Percentiles rank a stretch among this genome's conserved stretches.
Conservation (phyloP, 1,140 invertebrate species). For the Xylocopa sonorina region DNA sequence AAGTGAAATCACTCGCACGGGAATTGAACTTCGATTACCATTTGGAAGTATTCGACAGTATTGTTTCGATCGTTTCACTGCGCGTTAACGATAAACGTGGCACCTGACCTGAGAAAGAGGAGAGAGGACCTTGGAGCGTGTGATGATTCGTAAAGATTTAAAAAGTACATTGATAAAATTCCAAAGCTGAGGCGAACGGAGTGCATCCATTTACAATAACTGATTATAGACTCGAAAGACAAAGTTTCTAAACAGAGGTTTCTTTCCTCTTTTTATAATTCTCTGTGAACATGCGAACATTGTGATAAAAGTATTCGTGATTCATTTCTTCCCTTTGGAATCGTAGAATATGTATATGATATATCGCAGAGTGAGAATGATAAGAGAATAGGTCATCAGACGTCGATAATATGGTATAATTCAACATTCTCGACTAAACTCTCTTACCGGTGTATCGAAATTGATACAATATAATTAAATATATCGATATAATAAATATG, state of each 20-base stretch:
- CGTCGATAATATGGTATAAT: constrained; percentile 65
- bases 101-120: constrained; percentile 15
- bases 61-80: not conserved
- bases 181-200: constrained; percentile 62
- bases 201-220: constrained; percentile 61
- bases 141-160: constrained; percentile 17
- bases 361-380: constrained; percentile 54
- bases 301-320: constrained; percentile 44
- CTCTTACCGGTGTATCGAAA: constrained; percentile 60
- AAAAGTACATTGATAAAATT: constrained; percentile 39
- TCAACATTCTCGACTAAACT: constrained; percentile 60
- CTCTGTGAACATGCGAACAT: constrained; percentile 56
- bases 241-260: constrained; percentile 53
- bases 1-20: not conserved
- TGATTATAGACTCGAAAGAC: constrained; percentile 62
- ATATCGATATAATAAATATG: constrained; percentile 72
- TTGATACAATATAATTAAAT: constrained; percentile 67
- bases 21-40: constrained; percentile 31
- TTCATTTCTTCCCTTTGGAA: constrained; percentile 26
- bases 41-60: constrained; percentile 5
- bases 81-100: not conserved
- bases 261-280: constrained; percentile 19
- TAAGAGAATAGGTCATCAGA: constrained; percentile 58
- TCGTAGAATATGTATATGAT: constrained; percentile 42
- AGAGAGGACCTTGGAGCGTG: constrained; percentile 32